These are phyloP conservation scores for Hypselothyrea guttata DNA, from an alignment of 2,888 invertebrate genomes.

Conservation along the genomic window DNA sequence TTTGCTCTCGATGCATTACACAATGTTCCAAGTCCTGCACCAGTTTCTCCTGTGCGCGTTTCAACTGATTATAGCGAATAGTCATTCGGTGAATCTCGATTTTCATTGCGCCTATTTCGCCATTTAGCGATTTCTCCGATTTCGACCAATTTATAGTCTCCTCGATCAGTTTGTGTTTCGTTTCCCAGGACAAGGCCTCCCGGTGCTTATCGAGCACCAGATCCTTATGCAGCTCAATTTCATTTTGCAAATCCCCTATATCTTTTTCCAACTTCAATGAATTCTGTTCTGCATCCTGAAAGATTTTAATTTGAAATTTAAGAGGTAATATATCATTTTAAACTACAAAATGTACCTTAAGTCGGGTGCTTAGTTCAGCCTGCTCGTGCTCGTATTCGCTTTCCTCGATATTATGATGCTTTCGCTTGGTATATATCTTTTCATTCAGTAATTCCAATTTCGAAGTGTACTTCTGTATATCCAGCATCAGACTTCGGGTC, in stretches of 20 bases:
- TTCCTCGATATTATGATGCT: conserved; percentile 84
- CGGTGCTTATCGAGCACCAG: conserved; percentile 86
- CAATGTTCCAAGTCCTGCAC: conserved; percentile 86
- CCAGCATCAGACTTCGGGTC: conserved; percentile 84
- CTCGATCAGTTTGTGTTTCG: conserved; percentile 88
- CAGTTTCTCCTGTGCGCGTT: conserved; percentile 80
- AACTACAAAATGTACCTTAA: conserved; percentile 83
- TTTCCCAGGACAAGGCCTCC: conserved; percentile 91
- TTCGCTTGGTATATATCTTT: conserved; percentile 84
- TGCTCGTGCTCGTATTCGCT: conserved; percentile 84
- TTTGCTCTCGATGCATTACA: conserved; percentile 86
- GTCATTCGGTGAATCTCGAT: conserved; percentile 93
- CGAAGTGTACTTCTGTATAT: conserved; percentile 85
- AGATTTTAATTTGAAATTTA: conserved; percentile 22
- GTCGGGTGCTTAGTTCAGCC: conserved; percentile 83
- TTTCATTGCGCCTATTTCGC: conserved; percentile 90
- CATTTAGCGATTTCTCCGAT: conserved; percentile 85
- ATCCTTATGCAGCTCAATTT: conserved; percentile 84
- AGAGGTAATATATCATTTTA: not conserved
- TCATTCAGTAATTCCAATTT: conserved; percentile 85
- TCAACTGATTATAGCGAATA: conserved; percentile 83
- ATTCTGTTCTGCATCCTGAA: conserved; percentile 87
- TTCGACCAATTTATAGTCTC: conserved; percentile 88
- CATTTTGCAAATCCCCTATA: conserved; percentile 86
- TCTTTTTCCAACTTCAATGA: conserved; percentile 87